phyloP scores from a whole-genome alignment of 2,888 invertebrate genomes.

The Invenusta paracnida region DNA sequence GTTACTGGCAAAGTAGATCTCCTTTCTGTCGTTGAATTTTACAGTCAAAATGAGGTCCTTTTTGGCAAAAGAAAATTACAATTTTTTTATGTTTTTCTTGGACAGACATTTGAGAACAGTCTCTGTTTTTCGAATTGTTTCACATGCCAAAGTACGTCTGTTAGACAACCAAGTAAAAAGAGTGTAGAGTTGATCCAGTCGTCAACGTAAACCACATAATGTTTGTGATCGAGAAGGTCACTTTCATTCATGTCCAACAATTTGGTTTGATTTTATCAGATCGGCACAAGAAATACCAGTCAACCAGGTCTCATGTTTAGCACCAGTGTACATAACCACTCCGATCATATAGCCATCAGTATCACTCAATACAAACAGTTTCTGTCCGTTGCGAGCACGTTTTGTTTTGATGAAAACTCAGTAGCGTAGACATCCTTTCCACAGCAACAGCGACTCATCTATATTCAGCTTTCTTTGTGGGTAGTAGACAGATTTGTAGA shows the following conservation, averaged over 20 bases:
- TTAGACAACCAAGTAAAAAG: conserved; percentile 23
- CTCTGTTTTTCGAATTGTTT: background rate
- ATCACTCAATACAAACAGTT: background rate
- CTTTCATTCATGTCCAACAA: conserved; percentile 6
- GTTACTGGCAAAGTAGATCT: conserved; percentile 25
- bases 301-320: conserved; percentile 8
- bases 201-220: conserved; percentile 12
- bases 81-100: background rate
- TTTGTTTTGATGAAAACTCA: background rate
- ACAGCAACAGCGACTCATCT: conserved; percentile 3
- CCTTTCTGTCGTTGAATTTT: conserved; percentile 18
- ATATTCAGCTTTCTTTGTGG: background rate
- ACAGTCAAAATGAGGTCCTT: conserved; percentile 23
- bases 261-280: conserved; percentile 21
- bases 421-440: conserved; percentile 3
- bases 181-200: background rate
- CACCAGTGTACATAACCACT: conserved; percentile 2
- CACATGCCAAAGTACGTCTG: conserved; percentile 12
- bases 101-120: conserved; percentile 8
- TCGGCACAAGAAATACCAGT: background rate
- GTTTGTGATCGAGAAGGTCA: conserved; percentile 20
- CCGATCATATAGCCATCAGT: background rate
- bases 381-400: background rate
- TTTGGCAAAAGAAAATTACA: background rate
- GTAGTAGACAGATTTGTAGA: background rate